Conservation (phyloP, 2,888 invertebrate species). For the Ischnus inquisitorius region DNA sequence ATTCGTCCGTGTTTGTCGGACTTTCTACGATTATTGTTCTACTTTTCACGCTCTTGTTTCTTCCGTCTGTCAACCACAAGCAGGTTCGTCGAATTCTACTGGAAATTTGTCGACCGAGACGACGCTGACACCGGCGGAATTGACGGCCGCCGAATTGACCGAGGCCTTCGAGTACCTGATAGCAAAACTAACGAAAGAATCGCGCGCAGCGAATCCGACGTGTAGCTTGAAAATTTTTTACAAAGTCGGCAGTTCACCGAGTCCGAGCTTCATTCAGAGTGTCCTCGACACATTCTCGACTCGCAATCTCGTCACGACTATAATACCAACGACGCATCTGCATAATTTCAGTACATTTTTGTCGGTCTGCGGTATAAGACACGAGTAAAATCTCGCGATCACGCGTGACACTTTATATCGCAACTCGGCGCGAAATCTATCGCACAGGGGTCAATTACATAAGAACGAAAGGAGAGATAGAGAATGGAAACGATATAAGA, state of each 20-base stretch:
- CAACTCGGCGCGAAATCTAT: constrained; percentile 37
- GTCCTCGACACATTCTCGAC: constrained; percentile 81
- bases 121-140: constrained; percentile 81
- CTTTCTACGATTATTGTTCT: not conserved
- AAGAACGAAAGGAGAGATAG: constrained; percentile 44
- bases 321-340: constrained; percentile 92
- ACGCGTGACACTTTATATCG: constrained; percentile 32
- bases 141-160: constrained; percentile 86
- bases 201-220: constrained; percentile 86
- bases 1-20: not conserved
- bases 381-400: constrained; percentile 79
- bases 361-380: constrained; percentile 93
- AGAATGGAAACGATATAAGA: constrained; percentile 14
- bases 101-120: constrained; percentile 82
- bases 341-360: constrained; percentile 94
- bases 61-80: constrained; percentile 17
- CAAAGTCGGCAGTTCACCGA: constrained; percentile 88
- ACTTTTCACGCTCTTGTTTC: not conserved
- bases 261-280: constrained; percentile 83
- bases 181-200: constrained; percentile 87
- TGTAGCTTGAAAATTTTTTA: constrained; percentile 93
- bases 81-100: constrained; percentile 84
- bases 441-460: constrained; percentile 63
- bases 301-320: constrained; percentile 89
- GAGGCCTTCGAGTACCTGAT: constrained; percentile 87